Percentiles rank a stretch among this genome's conserved stretches.
These are phyloP conservation scores for Tineola bisselliella DNA, from an alignment of 2,888 invertebrate genomes.

Conservation along the genomic window DNA sequence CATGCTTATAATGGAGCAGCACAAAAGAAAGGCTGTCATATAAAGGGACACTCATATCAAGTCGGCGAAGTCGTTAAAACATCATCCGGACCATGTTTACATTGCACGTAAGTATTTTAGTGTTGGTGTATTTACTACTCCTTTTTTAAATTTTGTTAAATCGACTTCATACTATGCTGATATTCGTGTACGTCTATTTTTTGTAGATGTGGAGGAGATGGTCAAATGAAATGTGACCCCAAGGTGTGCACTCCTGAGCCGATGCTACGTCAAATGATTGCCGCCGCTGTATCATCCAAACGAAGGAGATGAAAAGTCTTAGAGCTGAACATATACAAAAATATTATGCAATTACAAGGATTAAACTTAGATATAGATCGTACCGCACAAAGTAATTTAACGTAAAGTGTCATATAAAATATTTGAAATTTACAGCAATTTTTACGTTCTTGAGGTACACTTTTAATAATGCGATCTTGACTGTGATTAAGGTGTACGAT, in stretches of 20 bases:
- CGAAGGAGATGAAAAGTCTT: conserved; percentile 73
- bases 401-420: background rate
- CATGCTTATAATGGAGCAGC: conserved; percentile 82
- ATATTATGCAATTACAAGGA: conserved; percentile 35
- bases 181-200: too few relatives aligned
- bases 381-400: background rate
- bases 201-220: conserved; percentile 88
- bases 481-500: conserved; percentile 47
- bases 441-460: conserved; percentile 36
- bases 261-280: conserved; percentile 90
- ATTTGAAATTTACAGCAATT: background rate
- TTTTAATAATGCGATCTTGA: conserved; percentile 34
- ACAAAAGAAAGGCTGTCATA: conserved; percentile 83
- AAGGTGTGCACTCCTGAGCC: conserved; percentile 90
- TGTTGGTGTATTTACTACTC: too few relatives aligned
- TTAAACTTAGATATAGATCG: conserved; percentile 30
- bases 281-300: conserved; percentile 78
- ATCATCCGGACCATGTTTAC: conserved; percentile 91
- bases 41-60: conserved; percentile 84
- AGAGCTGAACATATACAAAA: conserved; percentile 30
- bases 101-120: conserved; percentile 88
- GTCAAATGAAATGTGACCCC: conserved; percentile 95
- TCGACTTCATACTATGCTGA: too few relatives aligned
- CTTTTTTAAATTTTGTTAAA: too few relatives aligned
- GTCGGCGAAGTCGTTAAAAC: conserved; percentile 87